Evolutionary conservation across 2,888 invertebrate species (phyloP), one percentile per base, ranked within the genome.

Genomic region (Panzeria rudis): DNA sequence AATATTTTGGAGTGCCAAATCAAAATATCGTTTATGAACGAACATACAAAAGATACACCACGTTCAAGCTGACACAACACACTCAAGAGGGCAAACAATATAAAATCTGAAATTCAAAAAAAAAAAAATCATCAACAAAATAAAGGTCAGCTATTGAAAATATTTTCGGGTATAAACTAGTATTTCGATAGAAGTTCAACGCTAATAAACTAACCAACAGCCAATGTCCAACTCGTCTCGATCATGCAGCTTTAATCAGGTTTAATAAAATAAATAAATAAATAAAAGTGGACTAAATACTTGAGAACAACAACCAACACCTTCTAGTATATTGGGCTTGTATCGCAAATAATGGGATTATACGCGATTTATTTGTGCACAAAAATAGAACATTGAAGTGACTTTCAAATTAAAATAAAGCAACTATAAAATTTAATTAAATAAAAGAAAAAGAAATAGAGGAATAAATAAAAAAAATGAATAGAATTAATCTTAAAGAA

Each of bases 161-260:
- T 61, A 82, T 71, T 75, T 85, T 82, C 85, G 77, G 71, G 82
- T 75, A 75, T 79, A 75, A 75, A 13, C 82, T 82, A 85, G 85
- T 82, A 82, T 78, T 85, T 75, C 52, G 59, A 79, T 82, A 75
- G 85, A 82, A 85, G 78, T 82, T 82, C 82, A 82, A 59, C 64
- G 85, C 82, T 85, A 79, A 83, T 75, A 80, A 83, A 56, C 75
- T 47, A 87, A 84, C 83, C 82, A 75, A 64, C 83, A 83, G 80
- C 81, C 71, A 81, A 87, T 88, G 92, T 92, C 90, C 92, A 61
- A 78, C 32, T 17, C 69, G 92, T 92, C 92, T 92, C 92, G 91
- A 92, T 91, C 89, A 92, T 91, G 90, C 91, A 91, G 91, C 86
- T 86, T 77, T 7, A 82, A 81, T 68, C 71, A 89, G 86, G 80